These are phyloP conservation scores for Erpornis zantholeuca DNA, from an alignment of 2,113 vertebrate genomes.

Conservation along the genomic window DNA sequence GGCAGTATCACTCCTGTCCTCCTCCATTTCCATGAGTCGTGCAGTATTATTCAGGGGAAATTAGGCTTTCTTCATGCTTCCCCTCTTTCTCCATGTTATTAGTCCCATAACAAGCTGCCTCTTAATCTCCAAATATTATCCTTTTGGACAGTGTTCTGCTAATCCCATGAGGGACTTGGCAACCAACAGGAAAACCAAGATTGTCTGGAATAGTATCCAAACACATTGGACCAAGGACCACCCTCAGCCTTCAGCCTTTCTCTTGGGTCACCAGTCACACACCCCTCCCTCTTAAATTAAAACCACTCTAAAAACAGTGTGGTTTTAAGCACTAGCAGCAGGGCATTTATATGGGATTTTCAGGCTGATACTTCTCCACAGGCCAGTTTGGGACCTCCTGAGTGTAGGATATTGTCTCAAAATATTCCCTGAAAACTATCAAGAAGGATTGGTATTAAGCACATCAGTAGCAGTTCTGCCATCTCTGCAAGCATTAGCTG, in stretches of 20 bases:
- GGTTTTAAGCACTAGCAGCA: conserved; percentile 8
- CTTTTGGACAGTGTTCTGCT: background rate
- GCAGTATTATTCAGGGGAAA: background rate
- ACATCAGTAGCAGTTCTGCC: background rate
- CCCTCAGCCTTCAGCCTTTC: conserved; percentile 1
- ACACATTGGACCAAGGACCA: background rate
- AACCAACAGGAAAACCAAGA: background rate
- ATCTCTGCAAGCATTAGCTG: background rate
- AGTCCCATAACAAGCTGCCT: background rate
- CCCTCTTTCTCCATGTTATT: background rate
- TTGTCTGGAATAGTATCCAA: background rate
- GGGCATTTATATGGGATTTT: background rate
- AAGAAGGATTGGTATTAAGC: background rate
- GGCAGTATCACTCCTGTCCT: background rate
- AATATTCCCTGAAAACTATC: background rate
- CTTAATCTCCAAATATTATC: background rate
- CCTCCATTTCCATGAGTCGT: background rate
- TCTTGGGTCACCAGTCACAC: background rate
- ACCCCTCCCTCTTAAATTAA: background rate
- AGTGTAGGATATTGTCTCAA: background rate
- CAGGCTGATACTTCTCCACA: background rate
- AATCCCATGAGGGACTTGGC: background rate
- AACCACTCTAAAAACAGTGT: background rate
- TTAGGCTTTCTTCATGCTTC: background rate
- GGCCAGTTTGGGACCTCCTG: background rate